Percentiles rank a stretch among this genome's conserved stretches.
Evolutionary conservation across 2,113 vertebrate species (phyloP).

Genomic region (Chinchilla lanigera): DNA sequence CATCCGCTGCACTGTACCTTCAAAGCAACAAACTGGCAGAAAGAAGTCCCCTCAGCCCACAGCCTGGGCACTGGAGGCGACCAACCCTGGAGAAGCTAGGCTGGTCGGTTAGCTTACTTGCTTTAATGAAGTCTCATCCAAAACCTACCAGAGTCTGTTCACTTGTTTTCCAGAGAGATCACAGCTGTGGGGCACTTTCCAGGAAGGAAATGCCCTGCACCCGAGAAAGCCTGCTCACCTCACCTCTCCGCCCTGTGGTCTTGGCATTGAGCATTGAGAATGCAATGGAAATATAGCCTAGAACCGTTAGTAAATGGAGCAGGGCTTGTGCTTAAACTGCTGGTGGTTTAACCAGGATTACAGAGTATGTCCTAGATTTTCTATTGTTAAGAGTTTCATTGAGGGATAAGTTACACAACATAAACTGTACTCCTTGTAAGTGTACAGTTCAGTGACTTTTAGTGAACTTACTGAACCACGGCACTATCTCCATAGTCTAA

Average conservation of each 20-base stretch:
- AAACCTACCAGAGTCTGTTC: not conserved
- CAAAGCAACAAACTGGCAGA: not conserved
- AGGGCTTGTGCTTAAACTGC: not conserved
- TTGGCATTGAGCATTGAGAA: not conserved
- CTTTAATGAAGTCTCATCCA: not conserved
- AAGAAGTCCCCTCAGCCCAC: not conserved
- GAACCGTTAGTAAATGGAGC: not conserved
- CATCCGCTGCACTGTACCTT: fast-evolving
- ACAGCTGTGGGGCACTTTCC: not conserved
- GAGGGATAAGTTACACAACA: not conserved
- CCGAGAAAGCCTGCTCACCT: not conserved
- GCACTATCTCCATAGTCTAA: not conserved
- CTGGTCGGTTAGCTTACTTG: not conserved
- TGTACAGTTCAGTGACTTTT: not conserved
- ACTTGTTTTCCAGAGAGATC: not conserved
- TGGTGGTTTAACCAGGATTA: not conserved
- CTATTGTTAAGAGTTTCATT: not conserved
- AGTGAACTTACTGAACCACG: too few species aligned
- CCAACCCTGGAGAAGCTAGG: fast-evolving
- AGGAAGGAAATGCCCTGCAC: not conserved
- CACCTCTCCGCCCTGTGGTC: fast-evolving
- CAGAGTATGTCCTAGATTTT: not conserved
- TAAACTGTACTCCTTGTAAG: not conserved
- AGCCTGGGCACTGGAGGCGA: not conserved
- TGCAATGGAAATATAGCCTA: not conserved